Evolutionary conservation across 2,888 invertebrate genomes (phyloP).

Genomic region (Azorinus chamasolen): DNA sequence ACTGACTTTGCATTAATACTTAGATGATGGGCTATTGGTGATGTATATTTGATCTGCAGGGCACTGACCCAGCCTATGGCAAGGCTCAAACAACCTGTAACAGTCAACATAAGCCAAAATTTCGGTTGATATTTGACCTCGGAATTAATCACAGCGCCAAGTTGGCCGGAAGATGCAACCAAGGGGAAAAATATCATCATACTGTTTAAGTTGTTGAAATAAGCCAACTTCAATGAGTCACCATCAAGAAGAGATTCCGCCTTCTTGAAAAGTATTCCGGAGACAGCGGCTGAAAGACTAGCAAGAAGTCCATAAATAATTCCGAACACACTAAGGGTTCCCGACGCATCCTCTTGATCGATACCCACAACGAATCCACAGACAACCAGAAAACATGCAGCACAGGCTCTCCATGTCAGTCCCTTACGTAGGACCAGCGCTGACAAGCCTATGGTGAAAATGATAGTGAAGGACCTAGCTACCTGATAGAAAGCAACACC

Average conservation of each 20-base stretch:
- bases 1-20: conserved; percentile 86
- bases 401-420: conserved; percentile 69
- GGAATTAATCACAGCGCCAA: conserved; percentile 71
- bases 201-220: conserved; percentile 83
- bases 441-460: conserved; percentile 85
- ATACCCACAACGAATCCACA: conserved; percentile 84
- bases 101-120: conserved; percentile 79
- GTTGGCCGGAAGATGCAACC: conserved; percentile 80
- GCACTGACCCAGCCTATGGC: conserved; percentile 85
- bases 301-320: conserved; percentile 84
- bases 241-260: conserved; percentile 78
- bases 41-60: conserved; percentile 85
- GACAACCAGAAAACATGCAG: conserved; percentile 82
- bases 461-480: conserved; percentile 85
- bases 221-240: conserved; percentile 82
- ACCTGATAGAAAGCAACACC: conserved; percentile 86
- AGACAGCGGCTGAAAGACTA: conserved; percentile 84
- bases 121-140: conserved; percentile 50
- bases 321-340: conserved; percentile 82
- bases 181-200: conserved; percentile 81
- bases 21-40: conserved; percentile 85
- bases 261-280: conserved; percentile 84
- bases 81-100: conserved; percentile 82
- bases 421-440: conserved; percentile 77
- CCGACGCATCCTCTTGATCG: conserved; percentile 83